phyloP scores from a whole-genome alignment of 1,140 invertebrate genomes.

The Dendrolimus punctatus region DNA sequence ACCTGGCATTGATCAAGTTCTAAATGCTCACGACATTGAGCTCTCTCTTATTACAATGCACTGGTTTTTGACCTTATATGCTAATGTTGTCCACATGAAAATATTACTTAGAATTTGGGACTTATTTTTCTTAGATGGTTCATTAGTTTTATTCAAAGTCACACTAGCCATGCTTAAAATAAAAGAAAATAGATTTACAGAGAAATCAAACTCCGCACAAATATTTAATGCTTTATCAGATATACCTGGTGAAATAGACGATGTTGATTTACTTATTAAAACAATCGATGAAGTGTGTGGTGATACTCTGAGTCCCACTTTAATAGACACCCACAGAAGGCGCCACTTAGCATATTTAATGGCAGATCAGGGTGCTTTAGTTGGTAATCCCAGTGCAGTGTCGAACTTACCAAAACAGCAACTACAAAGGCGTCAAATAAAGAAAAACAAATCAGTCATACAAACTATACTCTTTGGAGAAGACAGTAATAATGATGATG shows the following conservation, averaged over 20 bases:
- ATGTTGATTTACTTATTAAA: constrained; percentile 82
- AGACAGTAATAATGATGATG: constrained; percentile 81
- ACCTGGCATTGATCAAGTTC: constrained; percentile 89
- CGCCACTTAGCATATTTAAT: constrained; percentile 96
- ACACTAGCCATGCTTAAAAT: constrained; percentile 96
- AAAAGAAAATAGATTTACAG: constrained; percentile 87
- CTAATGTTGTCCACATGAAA: constrained; percentile 98
- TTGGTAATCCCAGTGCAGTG: constrained; percentile 90
- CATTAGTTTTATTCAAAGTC: constrained; percentile 96
- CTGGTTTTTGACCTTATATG: constrained; percentile 99
- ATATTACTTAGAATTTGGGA: constrained; percentile 97
- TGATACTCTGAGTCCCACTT: constrained; percentile 85
- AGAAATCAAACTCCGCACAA: constrained; percentile 93
- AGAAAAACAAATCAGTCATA: constrained; percentile 91
- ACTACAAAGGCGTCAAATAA: constrained; percentile 87
- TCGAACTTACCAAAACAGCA: constrained; percentile 95
- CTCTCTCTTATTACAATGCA: constrained; percentile 96
- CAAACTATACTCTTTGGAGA: constrained; percentile 92
- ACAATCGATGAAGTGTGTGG: constrained; percentile 71
- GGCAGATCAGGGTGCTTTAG: constrained; percentile 94
- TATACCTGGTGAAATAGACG: constrained; percentile 93
- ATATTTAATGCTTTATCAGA: constrained; percentile 98
- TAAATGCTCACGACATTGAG: constrained; percentile 96
- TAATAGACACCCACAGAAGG: constrained; percentile 91
- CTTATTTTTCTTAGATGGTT: constrained; percentile 96